A percentile compares a stretch with the other conserved stretches of the same genome.
Evolutionary conservation across 2,888 invertebrate genomes (phyloP).

Genomic region (Pandemis heparana): DNA sequence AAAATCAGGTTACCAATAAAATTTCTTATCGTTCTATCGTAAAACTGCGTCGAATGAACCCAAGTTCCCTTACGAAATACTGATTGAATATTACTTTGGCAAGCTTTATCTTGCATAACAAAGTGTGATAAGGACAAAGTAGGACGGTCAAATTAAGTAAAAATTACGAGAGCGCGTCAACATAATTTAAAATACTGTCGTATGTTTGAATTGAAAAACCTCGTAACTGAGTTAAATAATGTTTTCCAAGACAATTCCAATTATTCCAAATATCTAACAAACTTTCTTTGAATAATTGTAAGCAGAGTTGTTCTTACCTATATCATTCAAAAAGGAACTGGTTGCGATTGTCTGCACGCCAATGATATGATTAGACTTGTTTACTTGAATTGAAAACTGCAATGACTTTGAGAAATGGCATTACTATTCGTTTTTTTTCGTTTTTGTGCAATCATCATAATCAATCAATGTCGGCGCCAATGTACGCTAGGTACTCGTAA

Average conservation of each 20-base stretch:
- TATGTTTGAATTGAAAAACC: neutral
- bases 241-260: neutral
- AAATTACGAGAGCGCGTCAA: neutral
- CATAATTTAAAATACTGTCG: neutral
- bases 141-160: neutral
- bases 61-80: neutral
- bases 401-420: conserved; percentile 25
- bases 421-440: conserved; percentile 17
- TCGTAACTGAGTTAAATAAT: neutral
- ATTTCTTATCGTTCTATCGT: neutral
- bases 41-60: neutral
- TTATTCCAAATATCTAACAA: neutral
- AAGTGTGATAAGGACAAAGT: neutral
- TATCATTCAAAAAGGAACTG: neutral
- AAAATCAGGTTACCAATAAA: neutral
- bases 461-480: conserved; percentile 21
- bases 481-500: neutral
- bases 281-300: neutral
- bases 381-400: conserved; percentile 6
- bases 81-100: neutral
- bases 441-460: conserved; percentile 27
- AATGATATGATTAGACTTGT: conserved; percentile 6
- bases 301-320: neutral
- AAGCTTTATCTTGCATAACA: neutral
- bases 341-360: neutral